phyloP scores from a whole-genome alignment of 2,888 invertebrate genomes.

The Philereme vetulata region DNA sequence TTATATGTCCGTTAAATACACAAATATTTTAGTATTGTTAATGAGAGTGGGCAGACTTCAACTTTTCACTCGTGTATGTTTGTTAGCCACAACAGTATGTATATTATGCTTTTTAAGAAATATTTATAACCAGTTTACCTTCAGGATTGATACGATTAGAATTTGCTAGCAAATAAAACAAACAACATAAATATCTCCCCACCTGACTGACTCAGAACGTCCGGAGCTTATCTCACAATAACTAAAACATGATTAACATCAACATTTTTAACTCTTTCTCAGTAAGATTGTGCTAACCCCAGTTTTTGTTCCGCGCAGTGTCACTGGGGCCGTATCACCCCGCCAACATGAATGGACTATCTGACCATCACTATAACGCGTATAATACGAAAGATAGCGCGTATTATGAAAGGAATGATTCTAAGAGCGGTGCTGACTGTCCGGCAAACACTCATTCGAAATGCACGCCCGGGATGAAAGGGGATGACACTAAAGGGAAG shows the following conservation, averaged over 20 bases:
- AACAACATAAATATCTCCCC: slow-evolving; percentile 23
- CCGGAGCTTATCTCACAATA: slow-evolving; percentile 39
- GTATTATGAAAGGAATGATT: slow-evolving; percentile 79
- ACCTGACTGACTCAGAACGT: slow-evolving; percentile 34
- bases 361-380: slow-evolving; percentile 78
- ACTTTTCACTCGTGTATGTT: too few relatives aligned
- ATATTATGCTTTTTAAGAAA: too few relatives aligned
- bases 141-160: not conserved
- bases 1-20: too few relatives aligned
- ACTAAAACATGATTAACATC: slow-evolving; percentile 45
- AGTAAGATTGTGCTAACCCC: slow-evolving; percentile 79
- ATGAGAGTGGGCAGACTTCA: too few relatives aligned
- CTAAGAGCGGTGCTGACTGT: slow-evolving; percentile 73
- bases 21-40: too few relatives aligned
- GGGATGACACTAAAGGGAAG: slow-evolving; percentile 76
- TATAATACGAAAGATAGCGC: slow-evolving; percentile 81
- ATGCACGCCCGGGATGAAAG: slow-evolving; percentile 76
- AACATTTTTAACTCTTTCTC: slow-evolving; percentile 59
- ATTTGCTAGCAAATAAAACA: not conserved
- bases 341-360: slow-evolving; percentile 76
- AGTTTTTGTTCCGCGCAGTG: slow-evolving; percentile 66
- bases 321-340: slow-evolving; percentile 80
- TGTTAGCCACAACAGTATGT: too few relatives aligned
- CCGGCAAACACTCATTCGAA: slow-evolving; percentile 80
- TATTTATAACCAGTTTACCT: too few relatives aligned